Conservation (phyloP, 2,888 invertebrate genomes). For the Plagodis dolabraria region DNA sequence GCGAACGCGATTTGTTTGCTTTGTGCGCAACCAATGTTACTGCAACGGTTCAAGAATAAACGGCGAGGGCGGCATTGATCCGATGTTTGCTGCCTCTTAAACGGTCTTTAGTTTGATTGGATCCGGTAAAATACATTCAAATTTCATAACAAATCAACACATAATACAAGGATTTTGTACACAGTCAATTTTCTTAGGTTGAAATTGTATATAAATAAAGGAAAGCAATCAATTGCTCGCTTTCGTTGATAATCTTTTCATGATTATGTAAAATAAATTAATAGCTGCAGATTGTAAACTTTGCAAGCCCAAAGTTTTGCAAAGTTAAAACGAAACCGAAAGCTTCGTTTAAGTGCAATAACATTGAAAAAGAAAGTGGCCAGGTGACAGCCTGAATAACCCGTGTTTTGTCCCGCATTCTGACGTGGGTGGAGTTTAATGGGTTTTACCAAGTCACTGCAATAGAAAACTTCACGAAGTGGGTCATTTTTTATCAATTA, state of each 20-base stretch:
- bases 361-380: constrained; percentile 48
- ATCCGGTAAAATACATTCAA: constrained; percentile 15
- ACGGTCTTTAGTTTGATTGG: constrained; percentile 12
- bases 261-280: too few species aligned
- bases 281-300: too few species aligned
- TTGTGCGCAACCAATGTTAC: constrained; percentile 62
- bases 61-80: constrained; percentile 34
- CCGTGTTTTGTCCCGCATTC: constrained; percentile 33
- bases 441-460: constrained; percentile 35
- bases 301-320: too few species aligned
- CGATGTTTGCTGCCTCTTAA: constrained; percentile 15
- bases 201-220: too few species aligned
- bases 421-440: constrained; percentile 39
- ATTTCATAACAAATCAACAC: too few species aligned
- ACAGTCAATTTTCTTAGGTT: too few species aligned
- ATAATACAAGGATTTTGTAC: too few species aligned
- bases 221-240: too few species aligned
- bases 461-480: constrained; percentile 37
- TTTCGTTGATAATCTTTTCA: too few species aligned
- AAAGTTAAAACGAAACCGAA: constrained; percentile 36
- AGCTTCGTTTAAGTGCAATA: constrained; percentile 27
- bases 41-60: constrained; percentile 67
- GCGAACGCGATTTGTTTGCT: constrained; percentile 59
- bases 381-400: constrained; percentile 41
- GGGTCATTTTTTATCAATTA: constrained; percentile 39